Base-by-base conservation (phyloP, 2,113 vertebrate species). In the Numenius arquata region DNA sequence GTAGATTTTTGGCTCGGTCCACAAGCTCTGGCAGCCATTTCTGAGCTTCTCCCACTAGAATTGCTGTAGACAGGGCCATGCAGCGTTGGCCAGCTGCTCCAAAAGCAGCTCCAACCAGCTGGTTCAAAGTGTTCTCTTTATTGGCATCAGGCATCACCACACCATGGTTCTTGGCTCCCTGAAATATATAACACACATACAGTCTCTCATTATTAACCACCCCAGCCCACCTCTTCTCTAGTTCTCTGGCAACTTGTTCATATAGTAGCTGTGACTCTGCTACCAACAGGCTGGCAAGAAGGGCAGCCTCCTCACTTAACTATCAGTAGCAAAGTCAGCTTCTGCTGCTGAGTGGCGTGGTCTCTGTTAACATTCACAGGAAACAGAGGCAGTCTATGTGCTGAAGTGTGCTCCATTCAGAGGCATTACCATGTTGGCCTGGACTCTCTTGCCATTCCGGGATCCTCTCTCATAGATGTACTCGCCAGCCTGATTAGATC, bases 131-230 rank as follows among this genome's bases (percentile, higher is more conserved):
- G 97, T 99, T 99, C 98, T 99, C 99, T 94, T 99, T 99, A 97
- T 99, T 99, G 96, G 99, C 99, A 97, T 99, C 99, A 14, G 99
- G 99, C 99, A 99, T 99, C 96, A 99, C 98, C 81, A 99, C 99
- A 78, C 99, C 99, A 59, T 99, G 99, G 97, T 99, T 99, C 98
- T 99, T 99, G 71, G 99, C 99, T 95, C 99, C 99, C 99, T 99
- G 90, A 88, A 95, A 93, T 63, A 93, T 63, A 90, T 20, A 88
- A 70, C 40, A 61, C 26, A 70, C 17, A 63, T 11, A 38, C 3
- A 29, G 43, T n/a, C 34, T 75, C 47, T 32, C 36, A 79, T 85
- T 78, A 63, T 59, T 87, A 72, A 71, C 15, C 53, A 80, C 11
- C 13, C 32, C 50, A 68, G 40, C 30, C 12, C 32, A 30, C 34